Conservation (phyloP, 1,140 invertebrate genomes). For the Epicauta chinensis region DNA sequence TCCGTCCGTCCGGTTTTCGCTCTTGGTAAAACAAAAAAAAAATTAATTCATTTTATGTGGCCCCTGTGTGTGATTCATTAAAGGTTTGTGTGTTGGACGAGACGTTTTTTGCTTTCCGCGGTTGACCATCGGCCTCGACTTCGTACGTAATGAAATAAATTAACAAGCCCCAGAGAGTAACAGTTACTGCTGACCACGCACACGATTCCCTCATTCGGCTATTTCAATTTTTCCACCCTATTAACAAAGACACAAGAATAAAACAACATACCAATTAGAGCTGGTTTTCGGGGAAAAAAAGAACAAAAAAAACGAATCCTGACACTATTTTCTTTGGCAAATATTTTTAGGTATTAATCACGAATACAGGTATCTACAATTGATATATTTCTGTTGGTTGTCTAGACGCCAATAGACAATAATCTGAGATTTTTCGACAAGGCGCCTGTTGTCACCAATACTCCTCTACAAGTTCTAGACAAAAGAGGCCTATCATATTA, state of each 20-base stretch:
- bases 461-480: neutral
- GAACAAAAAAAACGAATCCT: too few relatives aligned
- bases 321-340: too few relatives aligned
- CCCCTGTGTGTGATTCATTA: conserved; percentile 30
- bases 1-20: conserved; percentile 5
- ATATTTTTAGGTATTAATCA: conserved; percentile 11
- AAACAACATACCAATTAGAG: neutral
- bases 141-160: conserved; percentile 17
- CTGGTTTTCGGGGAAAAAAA: too few relatives aligned
- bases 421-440: neutral
- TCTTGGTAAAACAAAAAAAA: conserved; percentile 22
- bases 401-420: conserved; percentile 15
- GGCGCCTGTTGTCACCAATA: conserved; percentile 3
- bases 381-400: conserved; percentile 21
- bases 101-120: conserved; percentile 17
- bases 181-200: neutral
- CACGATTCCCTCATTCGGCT: too few relatives aligned
- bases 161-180: conserved; percentile 13
- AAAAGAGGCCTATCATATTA: conserved; percentile 4
- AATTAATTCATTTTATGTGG: conserved; percentile 32
- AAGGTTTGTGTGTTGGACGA: conserved; percentile 21
- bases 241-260: neutral
- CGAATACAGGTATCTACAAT: conserved; percentile 10
- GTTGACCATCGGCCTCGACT: conserved; percentile 12
- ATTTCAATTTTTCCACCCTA: neutral